A percentile compares a stretch with the other conserved stretches of the same genome.
These are phyloP conservation scores for Macquaria australasica DNA, from an alignment of 2,113 vertebrate species.

Conservation along the genomic window DNA sequence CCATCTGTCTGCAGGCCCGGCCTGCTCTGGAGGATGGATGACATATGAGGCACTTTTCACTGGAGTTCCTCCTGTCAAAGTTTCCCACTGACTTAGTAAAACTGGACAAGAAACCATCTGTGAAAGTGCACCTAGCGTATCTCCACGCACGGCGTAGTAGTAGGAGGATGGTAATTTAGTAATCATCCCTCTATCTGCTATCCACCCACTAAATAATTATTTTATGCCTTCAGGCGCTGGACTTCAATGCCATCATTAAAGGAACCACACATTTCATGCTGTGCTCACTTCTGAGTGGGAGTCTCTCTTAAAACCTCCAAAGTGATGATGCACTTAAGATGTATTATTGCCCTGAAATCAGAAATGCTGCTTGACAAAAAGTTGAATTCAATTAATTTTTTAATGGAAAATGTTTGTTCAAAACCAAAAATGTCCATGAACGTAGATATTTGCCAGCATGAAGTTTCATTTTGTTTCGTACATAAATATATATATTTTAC, in stretches of 20 bases:
- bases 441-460: background rate
- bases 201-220: conserved; percentile 69
- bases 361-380: background rate
- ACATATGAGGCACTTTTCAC: conserved; percentile 35
- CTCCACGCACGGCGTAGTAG: conserved; percentile 24
- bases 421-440: background rate
- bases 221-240: conserved; percentile 59
- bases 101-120: conserved; percentile 47
- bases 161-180: conserved; percentile 68
- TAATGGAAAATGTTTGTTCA: conserved; percentile 5
- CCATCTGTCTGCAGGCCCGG: conserved; percentile 19
- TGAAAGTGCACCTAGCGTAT: conserved; percentile 37
- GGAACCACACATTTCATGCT: conserved; percentile 50
- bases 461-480: background rate
- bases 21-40: conserved; percentile 21
- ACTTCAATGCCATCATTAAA: conserved; percentile 58
- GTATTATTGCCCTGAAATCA: conserved; percentile 27
- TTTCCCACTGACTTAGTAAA: conserved; percentile 48
- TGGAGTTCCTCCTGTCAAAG: conserved; percentile 40
- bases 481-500: background rate
- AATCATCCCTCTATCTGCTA: conserved; percentile 57
- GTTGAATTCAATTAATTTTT: conserved; percentile 9
- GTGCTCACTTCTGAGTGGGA: conserved; percentile 56
- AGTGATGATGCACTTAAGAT: conserved; percentile 48
- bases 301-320: conserved; percentile 41